Evolutionary conservation across 2,797 vertebrate genomes (phyloP), one percentile per base, ranked within the genome.

Genomic region (Adrianichthys oophorus): DNA sequence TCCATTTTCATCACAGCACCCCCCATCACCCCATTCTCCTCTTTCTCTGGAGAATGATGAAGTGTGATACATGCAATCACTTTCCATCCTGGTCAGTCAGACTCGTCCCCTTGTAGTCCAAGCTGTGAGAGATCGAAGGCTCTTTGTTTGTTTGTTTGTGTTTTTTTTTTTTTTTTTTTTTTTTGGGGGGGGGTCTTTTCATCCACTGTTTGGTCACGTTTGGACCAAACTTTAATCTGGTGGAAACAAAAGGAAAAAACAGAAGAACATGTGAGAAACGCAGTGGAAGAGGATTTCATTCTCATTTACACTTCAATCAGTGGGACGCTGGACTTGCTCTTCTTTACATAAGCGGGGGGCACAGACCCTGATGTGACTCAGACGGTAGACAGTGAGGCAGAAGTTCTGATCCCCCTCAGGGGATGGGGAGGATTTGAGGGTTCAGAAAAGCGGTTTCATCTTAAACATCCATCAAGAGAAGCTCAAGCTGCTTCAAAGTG

Each of bases 1-100:
- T 82, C 76, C 80, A 83, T 88, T 84, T 74, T 67, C 74, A 77
- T 73, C 24, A 32, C 42, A 14, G 67, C 56, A 65, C 64, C 57
- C 61, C 53, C 50, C 10, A 44, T 56, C 40, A 37, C 18, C 18
- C 23, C 29, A 32, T 32, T 10, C 32, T 37, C 53, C 40, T 4
- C 3, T 60, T 64, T 41, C 49, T 65, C n/a, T 1, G 1, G 47
- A 57, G 68, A 59, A 68, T 17, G 65, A 41, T 6, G 47, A 71
- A 24, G 76, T 77, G 79, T 32, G 70, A 79, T 72, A 61, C 59
- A 78, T 61, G 63, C 15, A 62, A 74, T 58, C 59, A 54, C 53
- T 41, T 24, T 66, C 54, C 52, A 59, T 23, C 12, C 64, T 54
- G 72, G 74, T 80, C 66, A 45, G 43, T 72, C 56, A 61, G 23